Percentiles rank a stretch among this genome's conserved stretches.
phyloP scores from a whole-genome alignment of 1,140 invertebrate genomes.

The Popillia japonica region DNA sequence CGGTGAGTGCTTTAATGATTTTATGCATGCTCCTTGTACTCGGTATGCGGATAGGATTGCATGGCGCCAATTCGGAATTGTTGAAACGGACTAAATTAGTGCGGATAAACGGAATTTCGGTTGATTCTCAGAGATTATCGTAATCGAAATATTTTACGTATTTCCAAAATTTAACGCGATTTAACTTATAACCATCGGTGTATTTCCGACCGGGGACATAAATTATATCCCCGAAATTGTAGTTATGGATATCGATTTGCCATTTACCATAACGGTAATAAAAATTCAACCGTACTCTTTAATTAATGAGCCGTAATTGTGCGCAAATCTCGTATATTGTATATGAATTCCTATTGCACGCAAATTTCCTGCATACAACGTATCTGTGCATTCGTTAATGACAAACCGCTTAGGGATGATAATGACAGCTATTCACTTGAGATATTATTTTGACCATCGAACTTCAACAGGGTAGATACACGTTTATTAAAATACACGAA shows the following conservation, averaged over 20 bases:
- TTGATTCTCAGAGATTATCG: too few relatives aligned
- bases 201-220: too few relatives aligned
- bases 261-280: background rate
- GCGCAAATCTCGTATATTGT: background rate
- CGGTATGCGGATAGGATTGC: too few relatives aligned
- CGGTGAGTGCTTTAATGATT: too few relatives aligned
- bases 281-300: background rate
- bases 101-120: too few relatives aligned
- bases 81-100: too few relatives aligned
- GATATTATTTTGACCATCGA: background rate
- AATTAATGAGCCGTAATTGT: slow-evolving; percentile 1
- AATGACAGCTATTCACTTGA: slow-evolving; percentile 25
- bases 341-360: background rate
- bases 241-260: background rate
- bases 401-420: background rate
- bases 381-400: background rate
- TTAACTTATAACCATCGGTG: too few relatives aligned
- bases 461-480: background rate
- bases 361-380: background rate
- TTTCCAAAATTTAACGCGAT: too few relatives aligned
- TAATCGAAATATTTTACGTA: too few relatives aligned
- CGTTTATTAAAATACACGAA: background rate
- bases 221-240: background rate
- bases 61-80: too few relatives aligned
- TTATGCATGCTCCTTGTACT: too few relatives aligned